Conservation (phyloP, 2,888 invertebrate genomes). For the Tipula lateralis region DNA sequence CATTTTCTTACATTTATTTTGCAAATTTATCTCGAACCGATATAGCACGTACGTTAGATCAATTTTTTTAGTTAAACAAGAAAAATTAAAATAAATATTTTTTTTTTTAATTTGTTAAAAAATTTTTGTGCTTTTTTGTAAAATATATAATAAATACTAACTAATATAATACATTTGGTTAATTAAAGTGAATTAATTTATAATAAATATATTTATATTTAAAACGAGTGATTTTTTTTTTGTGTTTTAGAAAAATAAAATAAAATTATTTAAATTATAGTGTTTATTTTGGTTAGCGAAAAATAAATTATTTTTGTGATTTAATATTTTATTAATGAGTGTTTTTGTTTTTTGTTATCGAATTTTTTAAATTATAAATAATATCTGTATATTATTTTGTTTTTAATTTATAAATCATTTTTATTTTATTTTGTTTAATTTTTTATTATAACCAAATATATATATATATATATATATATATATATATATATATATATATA, state of each 20-base stretch:
- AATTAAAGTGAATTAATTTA: not conserved
- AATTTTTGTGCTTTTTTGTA: not conserved
- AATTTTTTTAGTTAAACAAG: not conserved
- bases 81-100: not conserved
- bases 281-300: not conserved
- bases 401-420: not conserved
- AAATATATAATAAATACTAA: constrained; percentile 21
- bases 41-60: constrained; percentile 26
- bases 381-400: not conserved
- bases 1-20: constrained; percentile 26
- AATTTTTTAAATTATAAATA: not conserved
- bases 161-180: not conserved
- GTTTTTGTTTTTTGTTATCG: not conserved
- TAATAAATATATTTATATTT: not conserved
- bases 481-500: too few relatives aligned
- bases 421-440: not conserved
- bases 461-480: too few relatives aligned
- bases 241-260: not conserved
- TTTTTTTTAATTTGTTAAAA: constrained; percentile 15
- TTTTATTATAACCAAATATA: constrained; percentile 19
- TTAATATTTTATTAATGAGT: not conserved
- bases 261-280: not conserved
- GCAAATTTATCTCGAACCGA: constrained; percentile 24
- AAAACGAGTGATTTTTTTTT: not conserved
- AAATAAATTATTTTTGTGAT: not conserved